These are phyloP conservation scores for Camponotus fellah DNA, from an alignment of 2,888 invertebrate species.

Conservation along the genomic window DNA sequence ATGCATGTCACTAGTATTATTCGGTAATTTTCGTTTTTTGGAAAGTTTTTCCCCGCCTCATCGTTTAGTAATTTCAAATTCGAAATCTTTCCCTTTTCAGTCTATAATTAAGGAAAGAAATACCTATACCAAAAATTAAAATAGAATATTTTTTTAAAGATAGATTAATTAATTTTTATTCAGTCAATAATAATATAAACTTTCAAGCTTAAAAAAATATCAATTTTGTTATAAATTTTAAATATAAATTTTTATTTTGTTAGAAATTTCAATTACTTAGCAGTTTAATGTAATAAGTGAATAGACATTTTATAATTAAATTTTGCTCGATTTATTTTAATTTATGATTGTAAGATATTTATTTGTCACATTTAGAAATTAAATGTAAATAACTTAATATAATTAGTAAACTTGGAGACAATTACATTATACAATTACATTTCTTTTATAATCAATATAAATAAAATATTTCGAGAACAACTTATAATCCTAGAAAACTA, in stretches of 20 bases:
- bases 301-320: neutral
- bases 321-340: neutral
- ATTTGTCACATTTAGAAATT: neutral
- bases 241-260: neutral
- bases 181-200: neutral
- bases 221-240: neutral
- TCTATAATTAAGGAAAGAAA: constrained; percentile 11
- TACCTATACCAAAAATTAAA: neutral
- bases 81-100: neutral
- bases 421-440: no score
- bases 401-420: neutral
- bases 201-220: neutral
- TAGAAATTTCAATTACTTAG: neutral
- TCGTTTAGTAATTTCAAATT: constrained; percentile 14
- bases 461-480: neutral
- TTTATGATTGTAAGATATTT: neutral
- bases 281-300: neutral
- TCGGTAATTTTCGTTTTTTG: constrained; percentile 1
- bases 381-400: neutral
- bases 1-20: neutral
- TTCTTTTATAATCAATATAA: neutral
- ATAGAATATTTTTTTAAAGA: neutral
- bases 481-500: constrained; percentile 1
- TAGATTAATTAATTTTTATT: neutral
- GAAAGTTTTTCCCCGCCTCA: neutral